phyloP scores from a whole-genome alignment of 2,888 invertebrate genomes.

The Xestia c-nigrum region DNA sequence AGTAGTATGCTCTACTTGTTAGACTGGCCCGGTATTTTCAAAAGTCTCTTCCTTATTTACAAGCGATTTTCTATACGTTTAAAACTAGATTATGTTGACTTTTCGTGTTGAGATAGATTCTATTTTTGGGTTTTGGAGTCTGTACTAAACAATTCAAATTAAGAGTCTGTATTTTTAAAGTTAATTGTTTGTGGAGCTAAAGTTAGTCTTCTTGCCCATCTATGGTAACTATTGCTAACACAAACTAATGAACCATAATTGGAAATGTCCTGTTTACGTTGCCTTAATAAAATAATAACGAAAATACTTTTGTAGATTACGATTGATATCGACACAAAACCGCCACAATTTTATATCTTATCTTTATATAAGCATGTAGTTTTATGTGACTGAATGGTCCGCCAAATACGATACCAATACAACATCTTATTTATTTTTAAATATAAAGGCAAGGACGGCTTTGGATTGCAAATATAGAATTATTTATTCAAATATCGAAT shows the following conservation, averaged over 20 bases:
- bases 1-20: conserved; percentile 44
- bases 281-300: background rate
- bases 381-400: conserved; percentile 51
- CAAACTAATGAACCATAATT: conserved; percentile 9
- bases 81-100: conserved; percentile 24
- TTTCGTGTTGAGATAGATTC: conserved; percentile 21
- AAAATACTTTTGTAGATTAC: conserved; percentile 54
- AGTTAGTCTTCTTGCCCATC: conserved; percentile 11
- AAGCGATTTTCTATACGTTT: conserved; percentile 14
- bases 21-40: conserved; percentile 40
- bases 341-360: conserved; percentile 54
- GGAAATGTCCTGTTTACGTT: background rate
- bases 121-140: conserved; percentile 27
- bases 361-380: conserved; percentile 41
- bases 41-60: conserved; percentile 36
- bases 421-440: conserved; percentile 29
- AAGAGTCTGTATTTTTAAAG: background rate
- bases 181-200: conserved; percentile 41
- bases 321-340: conserved; percentile 65
- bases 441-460: conserved; percentile 19
- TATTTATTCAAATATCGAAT: conserved; percentile 79
- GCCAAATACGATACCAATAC: conserved; percentile 31
- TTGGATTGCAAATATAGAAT: conserved; percentile 59
- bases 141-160: background rate
- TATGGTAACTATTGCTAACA: conserved; percentile 1